phyloP scores from a whole-genome alignment of 1,140 invertebrate genomes.

The Drosophila hydei region DNA sequence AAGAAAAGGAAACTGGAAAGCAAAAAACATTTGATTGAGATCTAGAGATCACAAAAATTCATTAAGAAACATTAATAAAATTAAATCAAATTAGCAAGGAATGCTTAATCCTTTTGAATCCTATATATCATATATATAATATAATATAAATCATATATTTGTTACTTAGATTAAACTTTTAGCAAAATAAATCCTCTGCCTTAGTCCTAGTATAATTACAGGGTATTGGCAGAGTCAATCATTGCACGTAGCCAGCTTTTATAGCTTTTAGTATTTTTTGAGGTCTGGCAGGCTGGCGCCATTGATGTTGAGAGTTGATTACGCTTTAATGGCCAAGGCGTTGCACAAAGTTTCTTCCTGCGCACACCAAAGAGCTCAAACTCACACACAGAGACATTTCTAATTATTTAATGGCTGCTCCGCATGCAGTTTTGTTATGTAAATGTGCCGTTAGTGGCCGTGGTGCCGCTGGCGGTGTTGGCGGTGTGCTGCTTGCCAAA shows the following conservation, averaged over 20 bases:
- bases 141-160: too few relatives aligned
- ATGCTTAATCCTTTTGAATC: too few relatives aligned
- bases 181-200: too few relatives aligned
- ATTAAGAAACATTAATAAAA: too few relatives aligned
- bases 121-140: too few relatives aligned
- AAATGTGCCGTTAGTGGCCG: slow-evolving; percentile 57
- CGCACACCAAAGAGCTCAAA: too few relatives aligned
- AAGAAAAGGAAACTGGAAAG: too few relatives aligned
- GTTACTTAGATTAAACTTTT: too few relatives aligned
- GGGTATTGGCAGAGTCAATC: slow-evolving; percentile 17
- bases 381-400: slow-evolving; percentile 68
- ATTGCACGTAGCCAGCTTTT: slow-evolving; percentile 12
- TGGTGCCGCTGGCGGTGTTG: slow-evolving; percentile 5
- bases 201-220: background rate
- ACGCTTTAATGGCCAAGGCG: slow-evolving; percentile 78
- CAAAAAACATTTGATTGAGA: too few relatives aligned
- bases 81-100: too few relatives aligned
- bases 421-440: slow-evolving; percentile 81
- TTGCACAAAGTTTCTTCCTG: slow-evolving; percentile 56
- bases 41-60: too few relatives aligned
- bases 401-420: slow-evolving; percentile 80
- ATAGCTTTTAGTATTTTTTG: slow-evolving; percentile 30
- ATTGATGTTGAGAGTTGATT: slow-evolving; percentile 75
- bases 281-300: slow-evolving; percentile 51
- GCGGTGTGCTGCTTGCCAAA: slow-evolving; percentile 50